Base-by-base conservation (phyloP, 2,888 invertebrate species). In the Cephus sareptanus region DNA sequence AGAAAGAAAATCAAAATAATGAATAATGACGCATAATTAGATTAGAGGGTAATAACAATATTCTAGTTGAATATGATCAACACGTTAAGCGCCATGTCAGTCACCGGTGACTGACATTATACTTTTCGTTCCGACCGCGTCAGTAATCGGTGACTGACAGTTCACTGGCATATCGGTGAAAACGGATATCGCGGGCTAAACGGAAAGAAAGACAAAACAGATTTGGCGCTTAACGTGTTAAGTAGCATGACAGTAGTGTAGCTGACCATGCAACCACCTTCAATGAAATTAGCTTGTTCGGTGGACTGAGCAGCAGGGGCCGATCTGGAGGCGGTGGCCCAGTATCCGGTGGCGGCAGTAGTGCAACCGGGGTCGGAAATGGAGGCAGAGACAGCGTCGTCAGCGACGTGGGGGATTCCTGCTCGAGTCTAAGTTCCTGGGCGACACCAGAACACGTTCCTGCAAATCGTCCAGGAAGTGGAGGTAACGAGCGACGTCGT, bases 401-500 rank as follows among this genome's bases (percentile, higher is more conserved):
- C 81, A 90, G 91, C 82, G 91, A 91, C 76, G 86, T 89, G 75
- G 91, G 89, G 4, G 90, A 90, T 75, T 90, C 90, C 71, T 90
- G 89, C 78, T 90, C 90, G 79, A 90, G 90, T 78, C 83, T 90
- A 75, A 88, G 87, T 81, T 90, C 90, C 56, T 91, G 91, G 90
- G 85, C 91, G 31, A 90, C 91, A 69, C 89, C 90, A 69, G 91
- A 91, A 80, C 90, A 91, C 76, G 88, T 89, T 3, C 85, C 89
- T 9, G 80, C 80, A 13, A 88, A 84, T 81, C 87, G 90, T 78
- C 85, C 87, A 15, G 83, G 84, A 30, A 81, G 81, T 75, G 77
- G 82, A 34, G 86, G 88, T 12, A 86, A 87, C 74, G 95, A 96
- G 89, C 93, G 97, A 82, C 94, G 96, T 87, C 93, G 98, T 86